Conservation (phyloP, 2,888 invertebrate genomes). For the Clitarchus hookeri region DNA sequence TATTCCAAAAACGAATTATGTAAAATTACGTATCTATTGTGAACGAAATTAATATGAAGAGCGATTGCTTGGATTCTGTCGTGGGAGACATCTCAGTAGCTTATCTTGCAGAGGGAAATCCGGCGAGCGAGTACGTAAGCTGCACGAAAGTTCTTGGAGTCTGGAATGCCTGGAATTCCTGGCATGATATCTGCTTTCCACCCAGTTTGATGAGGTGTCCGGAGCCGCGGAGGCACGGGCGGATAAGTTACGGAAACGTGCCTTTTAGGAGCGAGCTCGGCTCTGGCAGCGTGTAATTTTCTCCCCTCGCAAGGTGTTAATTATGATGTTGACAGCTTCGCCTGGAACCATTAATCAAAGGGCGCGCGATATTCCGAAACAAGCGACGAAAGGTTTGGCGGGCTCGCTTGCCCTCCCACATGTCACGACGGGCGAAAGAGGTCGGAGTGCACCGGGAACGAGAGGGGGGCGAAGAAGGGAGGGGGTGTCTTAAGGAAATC, state of each 20-base stretch:
- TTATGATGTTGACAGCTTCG: neutral
- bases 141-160: too few relatives aligned
- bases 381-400: neutral
- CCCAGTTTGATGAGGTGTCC: neutral
- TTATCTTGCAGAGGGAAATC: too few relatives aligned
- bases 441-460: neutral
- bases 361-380: neutral
- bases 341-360: neutral
- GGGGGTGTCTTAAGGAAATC: neutral
- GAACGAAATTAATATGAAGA: too few relatives aligned
- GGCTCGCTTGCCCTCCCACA: neutral
- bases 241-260: neutral
- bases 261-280: neutral
- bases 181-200: neutral
- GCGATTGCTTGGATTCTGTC: too few relatives aligned
- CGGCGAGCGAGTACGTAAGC: too few relatives aligned
- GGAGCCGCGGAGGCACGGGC: neutral
- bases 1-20: too few relatives aligned
- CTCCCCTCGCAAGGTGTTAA: conserved; percentile 1
- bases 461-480: neutral
- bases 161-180: neutral
- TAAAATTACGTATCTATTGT: too few relatives aligned
- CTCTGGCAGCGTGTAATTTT: neutral
- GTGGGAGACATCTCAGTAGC: too few relatives aligned
- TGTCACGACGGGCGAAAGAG: neutral